Evolutionary conservation across 2,888 invertebrate species (phyloP), one percentile per base, ranked within the genome.

Genomic region (Seira ritae): DNA sequence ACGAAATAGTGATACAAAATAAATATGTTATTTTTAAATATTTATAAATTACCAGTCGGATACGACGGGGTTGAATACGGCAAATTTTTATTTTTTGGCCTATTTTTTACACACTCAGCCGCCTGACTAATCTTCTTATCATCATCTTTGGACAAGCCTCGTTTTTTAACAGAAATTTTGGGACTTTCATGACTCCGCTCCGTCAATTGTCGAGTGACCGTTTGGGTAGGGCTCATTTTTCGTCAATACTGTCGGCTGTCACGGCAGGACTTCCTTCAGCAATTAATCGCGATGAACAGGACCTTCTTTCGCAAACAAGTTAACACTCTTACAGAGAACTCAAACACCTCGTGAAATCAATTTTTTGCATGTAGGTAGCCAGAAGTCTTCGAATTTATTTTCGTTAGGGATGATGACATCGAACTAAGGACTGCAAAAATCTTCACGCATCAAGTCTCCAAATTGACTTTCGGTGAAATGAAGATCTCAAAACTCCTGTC

Each of bases 151-250:
- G 31, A 31, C 8, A 31, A 31, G 55, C 55, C 55, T 55, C 55
- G 55, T 15, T 55, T 31, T 8, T 31, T 17, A 55, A 55, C 55
- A 55, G 55, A 15, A 17, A 8, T 31, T 55, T 55, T 55, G 55
- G 55, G 55, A 55, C 55, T 55, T 15, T 12, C 55, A 55, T 55
- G 83, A 17, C 80, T 80, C n/a, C 85, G 24, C 37, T 79, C 72
- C 10, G 71, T 68, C 2, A 55, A n/a, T 1, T 70, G 22, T 2
- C 3, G 46, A 31, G 70, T 70, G 20, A 19, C 19, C 1, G 50
- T 70, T 46, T 70, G 70, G 19, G 50, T 42, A 12, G 72, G 60
- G 62, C 73, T 73, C 73, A 73, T 73, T 37, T 73, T 73, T 31
- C 31, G 31, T 4, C 31, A 31, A 31, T 31, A 2, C 31, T 31